These are phyloP conservation scores for Ormyrus rosae DNA, from an alignment of 2,888 invertebrate genomes.

Conservation along the genomic window DNA sequence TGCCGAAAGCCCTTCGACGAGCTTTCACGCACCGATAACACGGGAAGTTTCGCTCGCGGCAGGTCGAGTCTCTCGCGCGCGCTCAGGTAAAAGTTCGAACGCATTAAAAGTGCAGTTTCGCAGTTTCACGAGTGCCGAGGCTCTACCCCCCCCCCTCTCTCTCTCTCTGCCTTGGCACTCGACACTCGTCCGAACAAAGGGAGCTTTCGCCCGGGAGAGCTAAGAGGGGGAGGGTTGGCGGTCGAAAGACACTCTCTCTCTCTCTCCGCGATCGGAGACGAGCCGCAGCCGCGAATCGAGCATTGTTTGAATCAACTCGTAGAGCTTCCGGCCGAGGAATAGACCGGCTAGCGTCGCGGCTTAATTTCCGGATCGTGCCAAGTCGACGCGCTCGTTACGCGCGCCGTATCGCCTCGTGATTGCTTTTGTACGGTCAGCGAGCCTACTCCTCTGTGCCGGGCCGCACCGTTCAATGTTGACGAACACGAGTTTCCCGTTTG, in stretches of 20 bases:
- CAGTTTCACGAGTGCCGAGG: constrained; percentile 8
- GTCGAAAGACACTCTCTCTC: too few species aligned
- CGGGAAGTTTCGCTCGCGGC: constrained; percentile 21
- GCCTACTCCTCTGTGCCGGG: background rate
- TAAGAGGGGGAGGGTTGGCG: too few species aligned
- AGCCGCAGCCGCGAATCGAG: background rate
- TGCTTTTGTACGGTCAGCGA: constrained; percentile 37
- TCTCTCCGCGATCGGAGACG: background rate
- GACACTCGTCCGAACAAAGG: too few species aligned
- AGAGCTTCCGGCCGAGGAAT: background rate
- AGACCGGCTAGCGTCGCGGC: background rate
- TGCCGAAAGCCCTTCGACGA: constrained; percentile 34
- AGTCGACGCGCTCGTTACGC: background rate
- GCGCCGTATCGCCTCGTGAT: constrained; percentile 14
- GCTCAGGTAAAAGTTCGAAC: constrained; percentile 14
- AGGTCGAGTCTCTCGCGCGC: too few species aligned
- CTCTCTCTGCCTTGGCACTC: too few species aligned
- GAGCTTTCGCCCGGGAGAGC: too few species aligned
- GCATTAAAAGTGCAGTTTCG: constrained; percentile 44
- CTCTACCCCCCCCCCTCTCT: too few species aligned
- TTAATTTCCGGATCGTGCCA: constrained; percentile 34
- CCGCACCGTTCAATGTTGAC: constrained; percentile 18
- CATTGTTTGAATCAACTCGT: background rate
- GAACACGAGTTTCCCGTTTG: constrained; percentile 28
- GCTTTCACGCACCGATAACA: constrained; percentile 25